Base-by-base conservation (phyloP, 1,140 invertebrate species). In the Drosophila mayri region DNA sequence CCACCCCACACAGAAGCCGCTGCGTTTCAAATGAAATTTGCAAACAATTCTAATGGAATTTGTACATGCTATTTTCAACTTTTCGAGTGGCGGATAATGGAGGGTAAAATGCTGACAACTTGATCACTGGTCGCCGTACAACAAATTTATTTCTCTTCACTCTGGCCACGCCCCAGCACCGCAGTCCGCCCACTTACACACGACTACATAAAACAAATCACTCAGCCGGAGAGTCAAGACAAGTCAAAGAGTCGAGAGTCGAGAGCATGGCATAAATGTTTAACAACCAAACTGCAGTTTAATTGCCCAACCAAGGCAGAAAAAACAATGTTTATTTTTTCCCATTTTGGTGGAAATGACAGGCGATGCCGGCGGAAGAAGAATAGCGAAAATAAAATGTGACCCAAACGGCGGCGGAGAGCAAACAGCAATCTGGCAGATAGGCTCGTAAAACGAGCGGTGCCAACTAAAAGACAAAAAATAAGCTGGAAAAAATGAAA, bases 31-130 rank as follows among this genome's bases (percentile, higher is more conserved):
- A 78, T 78, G 65, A 85, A 90, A 90, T 90, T 90, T 73, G 81
- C 85, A 85, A 85, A 81, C 81, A 85, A 81, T 90, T 57, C 55
- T 73, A 90, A 90, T 79, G 70, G 75, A 74, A 90, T 90, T 85
- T 81, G 85, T 90, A 73, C 41, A 85, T 38, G 67, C 61, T 66
- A 81, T 81, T 85, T 81, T 71, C 41, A 38, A 76, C 74, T 52
- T 66, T 70, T 78, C 7, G 61, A 77, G 70, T 79, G 62, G 46
- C 35, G 59, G 58, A 38, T 62, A 40, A 16, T 12, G 41, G 25
- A 11, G 28, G 41, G 44, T 43, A 57, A 55, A 66, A 55, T 60
- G 55, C 76, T 82, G 71, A 87, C 84, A 86, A 65, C 84, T 76
- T 88, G 75, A 87, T 83, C 65, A 43, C 41, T 41, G n/a, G 22